Percentiles rank a stretch among this genome's conserved stretches.
Evolutionary conservation across 2,797 vertebrate species (phyloP).

Genomic region (Microchirus variegatus): DNA sequence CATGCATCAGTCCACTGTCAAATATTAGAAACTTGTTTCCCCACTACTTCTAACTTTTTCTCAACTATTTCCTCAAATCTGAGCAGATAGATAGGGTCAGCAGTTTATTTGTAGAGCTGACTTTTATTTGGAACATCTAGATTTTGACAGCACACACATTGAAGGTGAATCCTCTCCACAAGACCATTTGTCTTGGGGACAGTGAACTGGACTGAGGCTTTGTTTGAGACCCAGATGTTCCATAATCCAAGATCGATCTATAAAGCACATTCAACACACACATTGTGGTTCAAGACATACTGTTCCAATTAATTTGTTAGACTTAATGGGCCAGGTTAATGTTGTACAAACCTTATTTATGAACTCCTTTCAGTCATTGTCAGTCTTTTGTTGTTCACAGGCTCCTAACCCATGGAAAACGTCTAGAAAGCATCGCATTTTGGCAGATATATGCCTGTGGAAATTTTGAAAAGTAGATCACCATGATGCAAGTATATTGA

Average conservation of each 20-base stretch:
- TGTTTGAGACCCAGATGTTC: neutral
- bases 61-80: neutral
- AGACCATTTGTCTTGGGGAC: neutral
- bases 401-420: neutral
- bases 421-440: neutral
- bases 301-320: neutral
- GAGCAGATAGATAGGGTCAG: neutral
- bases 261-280: neutral
- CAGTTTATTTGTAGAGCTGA: neutral
- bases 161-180: no score
- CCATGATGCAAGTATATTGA: neutral
- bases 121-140: neutral
- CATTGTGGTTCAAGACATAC: neutral
- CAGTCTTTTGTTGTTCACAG: neutral
- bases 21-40: no score
- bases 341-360: constrained; percentile 1
- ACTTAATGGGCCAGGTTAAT: neutral
- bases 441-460: neutral
- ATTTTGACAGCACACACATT: neutral
- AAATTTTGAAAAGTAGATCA: neutral
- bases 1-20: no score
- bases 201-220: neutral
- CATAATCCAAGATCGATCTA: neutral
- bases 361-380: neutral
- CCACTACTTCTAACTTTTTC: no score